Percentiles rank a stretch among this genome's conserved stretches.
Conservation (phyloP, 2,797 vertebrate genomes). For the Erethizon dorsatum region DNA sequence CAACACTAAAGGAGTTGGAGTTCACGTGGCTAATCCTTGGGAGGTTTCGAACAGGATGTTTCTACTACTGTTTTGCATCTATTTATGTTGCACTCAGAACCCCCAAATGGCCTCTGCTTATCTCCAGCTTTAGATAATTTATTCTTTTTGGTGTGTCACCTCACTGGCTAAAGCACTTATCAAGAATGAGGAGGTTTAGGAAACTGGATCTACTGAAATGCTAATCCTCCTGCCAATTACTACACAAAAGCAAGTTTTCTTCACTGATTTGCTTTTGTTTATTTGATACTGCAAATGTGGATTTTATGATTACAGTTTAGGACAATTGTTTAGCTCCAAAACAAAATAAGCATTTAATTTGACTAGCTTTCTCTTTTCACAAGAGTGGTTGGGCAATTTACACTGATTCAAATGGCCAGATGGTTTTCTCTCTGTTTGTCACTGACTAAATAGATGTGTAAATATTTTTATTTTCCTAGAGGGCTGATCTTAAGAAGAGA, state of each 20-base stretch:
- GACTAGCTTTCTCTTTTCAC: conserved; percentile 82
- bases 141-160: conserved; percentile 89
- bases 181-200: conserved; percentile 87
- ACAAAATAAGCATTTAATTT: conserved; percentile 84
- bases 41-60: conserved; percentile 87
- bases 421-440: conserved; percentile 76
- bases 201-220: conserved; percentile 90
- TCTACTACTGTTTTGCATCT: conserved; percentile 89
- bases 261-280: conserved; percentile 88
- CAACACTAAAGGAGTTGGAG: conserved; percentile 87
- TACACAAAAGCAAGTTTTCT: conserved; percentile 86
- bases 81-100: conserved; percentile 89
- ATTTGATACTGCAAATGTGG: conserved; percentile 85
- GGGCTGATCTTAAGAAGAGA: conserved; percentile 69
- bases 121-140: conserved; percentile 91
- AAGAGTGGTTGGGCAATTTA: conserved; percentile 78
- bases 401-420: conserved; percentile 84
- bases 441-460: conserved; percentile 83
- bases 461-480: conserved; percentile 84
- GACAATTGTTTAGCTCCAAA: conserved; percentile 85
- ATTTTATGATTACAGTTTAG: conserved; percentile 86
- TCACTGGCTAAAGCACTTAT: conserved; percentile 88
- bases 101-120: conserved; percentile 89
- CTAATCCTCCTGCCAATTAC: conserved; percentile 89
- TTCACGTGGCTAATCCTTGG: conserved; percentile 89